A percentile compares a stretch with the other conserved stretches of the same genome.
Conservation (phyloP, 2,797 vertebrate species). For the Pelodytes ibericus region DNA sequence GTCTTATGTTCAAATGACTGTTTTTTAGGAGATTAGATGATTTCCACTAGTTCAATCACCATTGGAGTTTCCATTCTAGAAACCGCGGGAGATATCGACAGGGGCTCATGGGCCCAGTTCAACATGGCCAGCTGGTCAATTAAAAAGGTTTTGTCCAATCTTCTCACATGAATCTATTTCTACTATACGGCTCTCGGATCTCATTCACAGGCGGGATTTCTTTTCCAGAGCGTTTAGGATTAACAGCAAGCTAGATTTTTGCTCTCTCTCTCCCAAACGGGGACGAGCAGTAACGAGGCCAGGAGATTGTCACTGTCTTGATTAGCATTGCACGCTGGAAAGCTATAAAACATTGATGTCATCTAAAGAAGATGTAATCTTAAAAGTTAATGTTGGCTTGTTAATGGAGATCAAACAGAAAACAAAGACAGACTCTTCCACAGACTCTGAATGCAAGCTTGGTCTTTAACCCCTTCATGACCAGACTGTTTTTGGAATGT, state of each 20-base stretch:
- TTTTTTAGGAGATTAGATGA: conserved; percentile 8
- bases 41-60: conserved; percentile 6
- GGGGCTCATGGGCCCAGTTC: neutral
- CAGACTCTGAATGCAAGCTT: no score
- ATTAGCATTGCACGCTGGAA: neutral
- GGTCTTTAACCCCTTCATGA: no score
- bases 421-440: neutral
- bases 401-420: no score
- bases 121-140: conserved; percentile 33
- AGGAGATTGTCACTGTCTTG: neutral
- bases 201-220: neutral
- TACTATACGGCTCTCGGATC: no score
- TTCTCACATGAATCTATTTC: conserved; percentile 12
- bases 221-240: neutral
- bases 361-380: no score
- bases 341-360: neutral
- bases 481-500: no score
- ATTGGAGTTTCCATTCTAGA: neutral
- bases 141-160: conserved; percentile 27
- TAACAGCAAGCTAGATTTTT: neutral
- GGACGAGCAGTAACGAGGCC: neutral
- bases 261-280: neutral
- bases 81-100: conserved; percentile 18
- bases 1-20: neutral
- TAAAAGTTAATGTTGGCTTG: no score